phyloP scores from a whole-genome alignment of 2,797 vertebrate species.

The Botia almorhae region DNA sequence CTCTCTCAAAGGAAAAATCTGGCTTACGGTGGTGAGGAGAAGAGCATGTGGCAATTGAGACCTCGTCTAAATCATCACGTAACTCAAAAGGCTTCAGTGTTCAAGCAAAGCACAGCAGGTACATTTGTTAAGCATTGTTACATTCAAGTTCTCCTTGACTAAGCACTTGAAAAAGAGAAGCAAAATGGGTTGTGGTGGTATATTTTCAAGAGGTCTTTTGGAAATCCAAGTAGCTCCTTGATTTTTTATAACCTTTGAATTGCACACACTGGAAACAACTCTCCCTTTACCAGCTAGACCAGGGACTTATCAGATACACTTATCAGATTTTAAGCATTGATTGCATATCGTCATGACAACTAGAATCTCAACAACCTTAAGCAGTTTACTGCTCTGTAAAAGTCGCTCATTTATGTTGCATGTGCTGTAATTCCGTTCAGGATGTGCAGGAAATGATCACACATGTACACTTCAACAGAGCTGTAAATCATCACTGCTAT shows the following conservation, averaged over 20 bases:
- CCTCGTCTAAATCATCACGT: constrained; percentile 73
- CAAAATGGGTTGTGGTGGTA: neutral
- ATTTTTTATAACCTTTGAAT: neutral
- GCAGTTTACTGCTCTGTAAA: constrained; percentile 37
- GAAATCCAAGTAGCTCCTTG: neutral
- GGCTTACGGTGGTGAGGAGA: constrained; percentile 51
- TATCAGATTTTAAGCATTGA: constrained; percentile 43
- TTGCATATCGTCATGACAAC: constrained; percentile 46
- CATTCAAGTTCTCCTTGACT: constrained; percentile 8
- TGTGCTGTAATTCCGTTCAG: constrained; percentile 21
- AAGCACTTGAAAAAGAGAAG: neutral
- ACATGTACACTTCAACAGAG: constrained; percentile 23
- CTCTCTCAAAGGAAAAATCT: too few species aligned
- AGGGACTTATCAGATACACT: constrained; percentile 25
- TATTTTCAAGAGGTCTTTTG: neutral
- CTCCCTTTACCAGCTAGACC: constrained; percentile 26
- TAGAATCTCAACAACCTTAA: constrained; percentile 27
- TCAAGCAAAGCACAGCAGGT: constrained; percentile 63
- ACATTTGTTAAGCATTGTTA: constrained; percentile 9
- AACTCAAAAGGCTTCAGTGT: constrained; percentile 73
- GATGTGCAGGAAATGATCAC: constrained; percentile 26
- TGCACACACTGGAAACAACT: neutral
- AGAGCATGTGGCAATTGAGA: constrained; percentile 68
- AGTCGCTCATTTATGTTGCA: constrained; percentile 51
- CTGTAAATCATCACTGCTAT: constrained; percentile 33